Evolutionary conservation across 2,113 vertebrate species (phyloP).

Genomic region (Indicator indicator): DNA sequence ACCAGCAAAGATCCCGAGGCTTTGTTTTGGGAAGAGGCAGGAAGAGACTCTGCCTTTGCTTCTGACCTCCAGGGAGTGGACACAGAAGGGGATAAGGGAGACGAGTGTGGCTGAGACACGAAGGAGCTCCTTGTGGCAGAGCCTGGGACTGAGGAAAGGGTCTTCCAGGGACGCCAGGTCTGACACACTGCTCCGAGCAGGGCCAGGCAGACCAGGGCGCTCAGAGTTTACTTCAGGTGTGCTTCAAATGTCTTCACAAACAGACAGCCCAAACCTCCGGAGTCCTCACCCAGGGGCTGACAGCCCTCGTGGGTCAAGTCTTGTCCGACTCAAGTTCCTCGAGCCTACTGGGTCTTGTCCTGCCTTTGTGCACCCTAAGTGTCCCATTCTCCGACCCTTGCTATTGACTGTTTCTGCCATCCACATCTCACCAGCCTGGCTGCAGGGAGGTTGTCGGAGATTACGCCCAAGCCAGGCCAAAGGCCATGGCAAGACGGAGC

Average conservation of each 20-base stretch:
- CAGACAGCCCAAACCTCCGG: not conserved
- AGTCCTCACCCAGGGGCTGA: not conserved
- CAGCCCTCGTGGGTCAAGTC: not conserved
- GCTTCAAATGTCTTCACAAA: not conserved
- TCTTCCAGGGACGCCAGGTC: not conserved
- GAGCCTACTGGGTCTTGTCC: not conserved
- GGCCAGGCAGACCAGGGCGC: not conserved
- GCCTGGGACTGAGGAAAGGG: not conserved
- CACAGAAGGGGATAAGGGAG: not conserved
- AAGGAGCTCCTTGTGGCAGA: not conserved
- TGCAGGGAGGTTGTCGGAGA: accelerated
- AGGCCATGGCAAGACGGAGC: not conserved
- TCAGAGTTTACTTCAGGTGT: accelerated
- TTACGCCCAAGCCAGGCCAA: not conserved
- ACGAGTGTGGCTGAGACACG: not conserved
- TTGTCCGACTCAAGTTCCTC: not conserved
- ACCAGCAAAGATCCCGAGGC: not conserved
- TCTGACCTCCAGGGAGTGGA: not conserved
- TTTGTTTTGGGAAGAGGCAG: not conserved
- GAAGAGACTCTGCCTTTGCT: not conserved
- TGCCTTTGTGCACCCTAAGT: not conserved
- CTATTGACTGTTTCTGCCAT: not conserved
- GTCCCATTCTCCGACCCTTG: accelerated
- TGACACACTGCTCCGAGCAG: not conserved
- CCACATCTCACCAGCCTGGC: not conserved